Conservation (phyloP, 2,797 vertebrate species). For the Anolis apletophallus region DNA sequence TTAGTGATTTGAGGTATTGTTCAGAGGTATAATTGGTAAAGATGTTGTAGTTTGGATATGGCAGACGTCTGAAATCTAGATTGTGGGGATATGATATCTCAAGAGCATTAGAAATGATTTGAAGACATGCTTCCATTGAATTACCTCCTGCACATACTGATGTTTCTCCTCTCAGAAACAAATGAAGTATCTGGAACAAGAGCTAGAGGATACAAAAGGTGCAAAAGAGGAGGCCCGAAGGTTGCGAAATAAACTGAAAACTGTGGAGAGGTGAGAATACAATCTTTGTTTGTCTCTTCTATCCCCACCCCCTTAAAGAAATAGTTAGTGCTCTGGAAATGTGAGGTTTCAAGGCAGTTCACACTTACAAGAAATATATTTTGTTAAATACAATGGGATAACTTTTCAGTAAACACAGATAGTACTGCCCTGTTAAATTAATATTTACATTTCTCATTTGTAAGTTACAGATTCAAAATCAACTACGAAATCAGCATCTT, state of each 20-base stretch:
- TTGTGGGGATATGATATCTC: slow-evolving; percentile 15
- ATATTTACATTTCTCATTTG: background rate
- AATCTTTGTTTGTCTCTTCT: background rate
- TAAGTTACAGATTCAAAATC: no score
- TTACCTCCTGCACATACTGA: slow-evolving; percentile 12
- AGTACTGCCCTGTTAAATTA: background rate
- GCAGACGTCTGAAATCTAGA: background rate
- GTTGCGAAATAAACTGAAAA: slow-evolving; percentile 87
- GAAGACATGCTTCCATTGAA: slow-evolving; percentile 25
- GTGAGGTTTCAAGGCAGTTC: background rate
- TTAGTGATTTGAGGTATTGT: background rate
- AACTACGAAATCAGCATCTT: background rate
- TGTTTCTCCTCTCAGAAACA: slow-evolving; percentile 86
- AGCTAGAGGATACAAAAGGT: slow-evolving; percentile 84
- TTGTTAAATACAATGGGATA: background rate
- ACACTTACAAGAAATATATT: background rate
- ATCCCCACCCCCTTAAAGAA: background rate
- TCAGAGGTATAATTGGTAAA: background rate
- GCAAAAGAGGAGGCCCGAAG: slow-evolving; percentile 88
- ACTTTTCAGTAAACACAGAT: background rate
- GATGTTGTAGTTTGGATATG: background rate
- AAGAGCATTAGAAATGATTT: background rate
- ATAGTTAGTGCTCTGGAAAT: background rate
- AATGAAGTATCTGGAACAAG: slow-evolving; percentile 91
- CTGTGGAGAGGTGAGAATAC: slow-evolving; percentile 86